phyloP scores from a whole-genome alignment of 1,140 invertebrate genomes.

The Drosophila azteca region DNA sequence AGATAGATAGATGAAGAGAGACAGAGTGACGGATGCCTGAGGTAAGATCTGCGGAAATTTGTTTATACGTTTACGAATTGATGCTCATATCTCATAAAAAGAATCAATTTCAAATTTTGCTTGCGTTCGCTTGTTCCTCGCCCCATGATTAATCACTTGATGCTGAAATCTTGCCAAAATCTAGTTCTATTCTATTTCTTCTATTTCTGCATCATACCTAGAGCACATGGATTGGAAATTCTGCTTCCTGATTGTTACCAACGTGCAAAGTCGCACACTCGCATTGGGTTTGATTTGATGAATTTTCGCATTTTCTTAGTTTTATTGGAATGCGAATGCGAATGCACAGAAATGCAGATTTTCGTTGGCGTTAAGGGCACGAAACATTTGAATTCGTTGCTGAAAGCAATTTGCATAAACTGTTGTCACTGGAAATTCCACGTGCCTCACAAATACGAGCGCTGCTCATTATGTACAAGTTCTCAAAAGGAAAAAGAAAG shows the following conservation, averaged over 20 bases:
- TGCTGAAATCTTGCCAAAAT: conserved; percentile 37
- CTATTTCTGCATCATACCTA: too few species aligned
- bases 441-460: conserved; percentile 46
- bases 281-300: conserved; percentile 19
- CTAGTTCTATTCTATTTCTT: conserved; percentile 8
- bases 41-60: not conserved
- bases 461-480: not conserved
- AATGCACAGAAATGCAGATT: conserved; percentile 63
- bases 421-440: conserved; percentile 48
- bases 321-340: conserved; percentile 29
- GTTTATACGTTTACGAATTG: too few species aligned
- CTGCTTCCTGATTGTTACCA: conserved; percentile 7
- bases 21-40: not conserved
- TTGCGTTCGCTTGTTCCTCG: not conserved
- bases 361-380: conserved; percentile 13
- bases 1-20: not conserved
- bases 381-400: conserved; percentile 24
- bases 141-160: conserved; percentile 35
- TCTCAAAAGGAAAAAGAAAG: conserved; percentile 4
- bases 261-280: conserved; percentile 36
- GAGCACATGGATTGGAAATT: conserved; percentile 4
- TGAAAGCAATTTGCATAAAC: conserved; percentile 35
- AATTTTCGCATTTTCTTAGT: conserved; percentile 30
- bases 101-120: conserved; percentile 31
- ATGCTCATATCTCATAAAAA: not conserved